phyloP scores from a whole-genome alignment of 2,797 vertebrate genomes.

The Loriculus beryllinus region DNA sequence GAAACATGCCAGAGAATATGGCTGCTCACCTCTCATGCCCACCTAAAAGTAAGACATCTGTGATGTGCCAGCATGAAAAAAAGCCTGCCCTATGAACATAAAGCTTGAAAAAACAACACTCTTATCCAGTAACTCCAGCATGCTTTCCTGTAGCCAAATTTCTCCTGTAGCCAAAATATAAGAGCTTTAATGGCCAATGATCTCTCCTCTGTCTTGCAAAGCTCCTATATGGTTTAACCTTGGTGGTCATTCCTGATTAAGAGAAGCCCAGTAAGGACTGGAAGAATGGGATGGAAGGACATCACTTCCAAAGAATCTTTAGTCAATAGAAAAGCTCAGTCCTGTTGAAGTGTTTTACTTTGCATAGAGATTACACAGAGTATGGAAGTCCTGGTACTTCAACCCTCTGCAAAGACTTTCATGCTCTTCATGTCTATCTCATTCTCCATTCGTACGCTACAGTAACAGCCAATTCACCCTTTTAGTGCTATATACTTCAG shows the following conservation, averaged over 20 bases:
- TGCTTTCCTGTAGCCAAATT: not conserved
- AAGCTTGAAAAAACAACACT: not conserved
- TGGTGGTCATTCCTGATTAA: not conserved
- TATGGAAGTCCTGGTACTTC: not conserved
- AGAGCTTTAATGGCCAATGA: not conserved
- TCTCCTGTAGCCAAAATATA: not conserved
- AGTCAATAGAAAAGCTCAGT: not conserved
- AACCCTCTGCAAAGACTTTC: not conserved
- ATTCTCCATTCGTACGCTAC: not conserved
- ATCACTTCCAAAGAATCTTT: not conserved
- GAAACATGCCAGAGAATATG: not conserved
- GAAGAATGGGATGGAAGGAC: not conserved
- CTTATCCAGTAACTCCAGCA: not conserved
- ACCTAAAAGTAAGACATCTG: not conserved
- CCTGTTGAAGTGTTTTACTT: not conserved
- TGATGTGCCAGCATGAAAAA: not conserved
- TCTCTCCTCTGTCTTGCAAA: not conserved
- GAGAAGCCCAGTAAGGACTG: not conserved
- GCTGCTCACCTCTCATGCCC: not conserved
- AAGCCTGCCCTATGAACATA: not conserved
- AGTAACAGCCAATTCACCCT: not conserved
- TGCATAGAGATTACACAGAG: not conserved
- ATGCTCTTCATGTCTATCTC: not conserved
- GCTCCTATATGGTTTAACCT: not conserved
- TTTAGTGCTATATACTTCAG: not conserved